Evolutionary conservation across 1,140 invertebrate species (phyloP), one percentile per base, ranked within the genome.

Genomic region (Watersipora subatra): DNA sequence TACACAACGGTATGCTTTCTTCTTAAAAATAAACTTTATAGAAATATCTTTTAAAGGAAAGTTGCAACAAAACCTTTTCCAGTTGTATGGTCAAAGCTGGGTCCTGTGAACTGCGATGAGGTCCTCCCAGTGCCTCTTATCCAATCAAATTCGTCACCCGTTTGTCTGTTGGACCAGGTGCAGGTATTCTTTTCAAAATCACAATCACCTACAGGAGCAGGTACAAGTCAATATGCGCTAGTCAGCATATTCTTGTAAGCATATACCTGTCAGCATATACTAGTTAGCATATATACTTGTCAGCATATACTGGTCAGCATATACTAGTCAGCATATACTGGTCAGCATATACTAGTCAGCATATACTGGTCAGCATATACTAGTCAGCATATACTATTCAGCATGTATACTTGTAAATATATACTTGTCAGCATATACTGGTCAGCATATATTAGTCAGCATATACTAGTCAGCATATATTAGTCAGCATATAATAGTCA

Each of bases 201-300:
- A 56, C 67, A 67, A 20, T 65, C 64, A 62, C 64, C 64, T 63
- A 27, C 12, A 62, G 7, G 15, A 59, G n/a, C n/a, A n/a, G n/a
- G n/a, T n/a, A n/a, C n/a, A n/a, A n/a, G n/a, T n/a, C n/a, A n/a
- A n/a, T n/a, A n/a, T n/a, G n/a, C n/a, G n/a, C n/a, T n/a, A n/a
- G n/a, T n/a, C n/a, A n/a, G n/a, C n/a, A n/a, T n/a, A n/a, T n/a
- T n/a, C n/a, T n/a, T n/a, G n/a, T n/a, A n/a, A n/a, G n/a, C n/a
- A n/a, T n/a, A n/a, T n/a, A n/a, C n/a, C n/a, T n/a, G n/a, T n/a
- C n/a, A n/a, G n/a, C 46, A 55, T 17, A 22, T 55, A 17, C 17
- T 22, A 17, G 68, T 71, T 72, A 19, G 70, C 67, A 57, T 86
- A 87, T 34, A 80, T 81, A 2, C 80, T 77, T 63, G 87, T 83